A percentile compares a stretch with the other conserved stretches of the same genome.
phyloP scores from a whole-genome alignment of 2,888 invertebrate species.

The Cheilosia vernalis region DNA sequence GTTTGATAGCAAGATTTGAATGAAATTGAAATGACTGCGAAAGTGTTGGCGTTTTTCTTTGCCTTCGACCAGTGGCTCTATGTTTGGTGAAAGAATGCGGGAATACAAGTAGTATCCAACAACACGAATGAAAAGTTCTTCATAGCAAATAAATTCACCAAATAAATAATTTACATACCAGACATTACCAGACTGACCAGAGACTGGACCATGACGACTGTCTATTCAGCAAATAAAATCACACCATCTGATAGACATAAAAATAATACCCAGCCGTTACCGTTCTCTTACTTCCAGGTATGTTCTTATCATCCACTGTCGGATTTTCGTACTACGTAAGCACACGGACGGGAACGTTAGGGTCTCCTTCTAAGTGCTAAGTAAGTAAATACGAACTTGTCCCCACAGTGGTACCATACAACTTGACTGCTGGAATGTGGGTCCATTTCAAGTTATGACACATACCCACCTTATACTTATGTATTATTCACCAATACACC shows the following conservation, averaged over 20 bases:
- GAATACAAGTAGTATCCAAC: too few species aligned
- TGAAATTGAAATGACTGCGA: too few species aligned
- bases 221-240: neutral
- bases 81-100: too few species aligned
- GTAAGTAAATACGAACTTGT: conserved; percentile 10
- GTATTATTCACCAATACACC: conserved; percentile 15
- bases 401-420: conserved; percentile 7
- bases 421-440: neutral
- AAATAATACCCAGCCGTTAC: neutral
- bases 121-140: neutral
- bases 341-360: conserved; percentile 1
- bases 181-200: neutral
- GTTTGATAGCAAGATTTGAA: too few species aligned
- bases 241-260: neutral
- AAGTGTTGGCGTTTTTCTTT: too few species aligned
- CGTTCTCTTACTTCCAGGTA: conserved; percentile 34
- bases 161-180: neutral
- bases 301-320: conserved; percentile 1
- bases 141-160: neutral
- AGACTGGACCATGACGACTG: neutral
- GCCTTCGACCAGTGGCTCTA: too few species aligned
- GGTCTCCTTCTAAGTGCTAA: conserved; percentile 2
- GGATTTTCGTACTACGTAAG: conserved; percentile 15
- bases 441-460: conserved; percentile 14
- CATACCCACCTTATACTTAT: conserved; percentile 8